Evolutionary conservation across 2,113 vertebrate species (phyloP).

Genomic region (Notechis scutatus): DNA sequence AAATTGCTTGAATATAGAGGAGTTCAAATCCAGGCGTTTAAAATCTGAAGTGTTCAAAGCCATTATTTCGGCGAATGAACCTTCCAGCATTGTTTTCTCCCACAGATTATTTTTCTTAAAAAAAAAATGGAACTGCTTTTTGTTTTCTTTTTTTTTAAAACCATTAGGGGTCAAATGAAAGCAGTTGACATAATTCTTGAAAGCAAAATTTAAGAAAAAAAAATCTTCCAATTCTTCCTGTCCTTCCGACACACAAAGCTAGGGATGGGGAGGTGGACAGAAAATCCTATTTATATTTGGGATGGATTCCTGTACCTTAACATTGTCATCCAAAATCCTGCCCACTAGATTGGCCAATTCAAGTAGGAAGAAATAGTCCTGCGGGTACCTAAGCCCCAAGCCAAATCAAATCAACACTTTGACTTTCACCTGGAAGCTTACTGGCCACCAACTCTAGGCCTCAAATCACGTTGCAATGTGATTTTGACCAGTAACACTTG

Average conservation of each 20-base stretch:
- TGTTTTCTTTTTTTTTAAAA: not conserved
- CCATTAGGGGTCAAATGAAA: not conserved
- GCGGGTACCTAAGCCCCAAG: not conserved
- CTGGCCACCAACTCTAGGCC: not conserved
- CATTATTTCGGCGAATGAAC: not conserved
- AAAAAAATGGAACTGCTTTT: not conserved
- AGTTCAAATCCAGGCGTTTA: not conserved
- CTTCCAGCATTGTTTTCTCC: not conserved
- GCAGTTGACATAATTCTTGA: too few species aligned
- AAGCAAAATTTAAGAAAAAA: not conserved
- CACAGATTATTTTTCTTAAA: not conserved
- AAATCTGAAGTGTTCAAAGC: not conserved
- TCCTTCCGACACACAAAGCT: not conserved
- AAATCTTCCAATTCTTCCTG: not conserved
- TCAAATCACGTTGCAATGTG: not conserved
- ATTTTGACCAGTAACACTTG: not conserved
- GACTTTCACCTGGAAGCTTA: not conserved
- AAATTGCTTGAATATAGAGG: not conserved
- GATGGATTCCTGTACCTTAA: not conserved
- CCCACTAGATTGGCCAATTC: not conserved
- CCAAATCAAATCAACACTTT: not conserved
- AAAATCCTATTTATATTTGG: not conserved
- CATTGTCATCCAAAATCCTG: not conserved
- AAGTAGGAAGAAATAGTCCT: not conserved
- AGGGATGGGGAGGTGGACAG: not conserved